Conservation (phyloP, 2,113 vertebrate species). For the Labeo rohita region DNA sequence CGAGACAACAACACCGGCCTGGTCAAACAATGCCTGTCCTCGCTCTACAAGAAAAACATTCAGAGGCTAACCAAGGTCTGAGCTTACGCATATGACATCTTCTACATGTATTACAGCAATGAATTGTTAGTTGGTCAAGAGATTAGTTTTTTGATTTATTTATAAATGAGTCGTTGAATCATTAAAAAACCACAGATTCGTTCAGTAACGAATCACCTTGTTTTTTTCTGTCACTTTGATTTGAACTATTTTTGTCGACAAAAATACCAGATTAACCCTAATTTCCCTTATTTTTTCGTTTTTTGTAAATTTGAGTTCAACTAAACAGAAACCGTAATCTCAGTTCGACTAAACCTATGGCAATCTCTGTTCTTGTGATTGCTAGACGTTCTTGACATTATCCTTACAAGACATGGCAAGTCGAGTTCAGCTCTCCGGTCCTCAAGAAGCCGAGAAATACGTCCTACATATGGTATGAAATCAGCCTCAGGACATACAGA, state of each 20-base stretch:
- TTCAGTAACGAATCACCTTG: too few species aligned
- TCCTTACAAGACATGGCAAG: constrained; percentile 99
- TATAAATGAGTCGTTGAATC: too few species aligned
- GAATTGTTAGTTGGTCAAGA: too few species aligned
- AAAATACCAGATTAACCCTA: too few species aligned
- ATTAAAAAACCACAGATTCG: too few species aligned
- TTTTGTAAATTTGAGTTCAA: too few species aligned
- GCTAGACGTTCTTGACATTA: constrained; percentile 95
- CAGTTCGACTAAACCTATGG: not conserved
- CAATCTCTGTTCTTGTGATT: not conserved
- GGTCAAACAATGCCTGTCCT: constrained; percentile 97
- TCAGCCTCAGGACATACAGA: not conserved
- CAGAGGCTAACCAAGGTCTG: constrained; percentile 97
- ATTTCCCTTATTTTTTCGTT: too few species aligned
- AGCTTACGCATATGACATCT: not conserved
- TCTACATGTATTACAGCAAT: not conserved
- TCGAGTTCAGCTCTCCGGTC: constrained; percentile 93
- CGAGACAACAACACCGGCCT: constrained; percentile 96
- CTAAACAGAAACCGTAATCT: too few species aligned
- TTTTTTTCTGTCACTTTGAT: too few species aligned
- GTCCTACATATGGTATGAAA: constrained; percentile 95
- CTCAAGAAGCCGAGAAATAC: constrained; percentile 98
- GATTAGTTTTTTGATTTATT: too few species aligned
- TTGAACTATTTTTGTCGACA: too few species aligned
- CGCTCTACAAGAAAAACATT: constrained; percentile 99